Conservation (phyloP, 2,888 invertebrate species). For the Heteropelma amictum region DNA sequence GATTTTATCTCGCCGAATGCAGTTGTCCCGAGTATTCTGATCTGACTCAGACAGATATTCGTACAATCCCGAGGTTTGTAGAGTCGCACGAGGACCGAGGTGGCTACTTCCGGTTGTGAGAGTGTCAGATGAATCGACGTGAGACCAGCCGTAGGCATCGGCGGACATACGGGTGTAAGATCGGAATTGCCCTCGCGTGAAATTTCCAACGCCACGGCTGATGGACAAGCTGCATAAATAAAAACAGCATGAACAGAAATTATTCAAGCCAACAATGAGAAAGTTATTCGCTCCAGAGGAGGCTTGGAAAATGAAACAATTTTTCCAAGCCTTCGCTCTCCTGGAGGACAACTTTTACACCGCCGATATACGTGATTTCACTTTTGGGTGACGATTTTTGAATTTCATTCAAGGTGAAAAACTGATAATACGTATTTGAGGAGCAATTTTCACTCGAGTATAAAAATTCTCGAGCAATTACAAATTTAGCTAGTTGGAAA, state of each 20-base stretch:
- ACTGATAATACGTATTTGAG: too few species aligned
- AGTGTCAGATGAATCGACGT: slow-evolving; percentile 91
- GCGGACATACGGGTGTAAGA: slow-evolving; percentile 90
- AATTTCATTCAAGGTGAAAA: too few species aligned
- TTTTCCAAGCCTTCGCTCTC: background rate
- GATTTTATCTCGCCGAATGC: slow-evolving; percentile 83
- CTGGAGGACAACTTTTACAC: background rate
- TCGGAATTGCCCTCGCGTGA: slow-evolving; percentile 89
- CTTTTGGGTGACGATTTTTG: background rate
- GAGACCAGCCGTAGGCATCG: slow-evolving; percentile 91
- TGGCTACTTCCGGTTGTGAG: slow-evolving; percentile 90
- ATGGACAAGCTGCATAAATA: slow-evolving; percentile 85
- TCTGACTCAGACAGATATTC: slow-evolving; percentile 93
- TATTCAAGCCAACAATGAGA: background rate
- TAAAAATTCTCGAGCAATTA: too few species aligned
- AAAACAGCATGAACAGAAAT: background rate
- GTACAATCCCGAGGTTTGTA: slow-evolving; percentile 94
- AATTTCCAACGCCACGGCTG: slow-evolving; percentile 91
- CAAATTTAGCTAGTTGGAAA: too few species aligned
- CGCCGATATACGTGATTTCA: background rate
- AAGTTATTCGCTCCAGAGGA: background rate
- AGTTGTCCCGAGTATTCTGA: slow-evolving; percentile 90
- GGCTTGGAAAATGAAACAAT: background rate
- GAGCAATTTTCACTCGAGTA: too few species aligned
- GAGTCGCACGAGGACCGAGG: slow-evolving; percentile 87